These are phyloP conservation scores for Stomatorhinus ivindoensis DNA, from an alignment of 2,113 vertebrate species.

Conservation along the genomic window DNA sequence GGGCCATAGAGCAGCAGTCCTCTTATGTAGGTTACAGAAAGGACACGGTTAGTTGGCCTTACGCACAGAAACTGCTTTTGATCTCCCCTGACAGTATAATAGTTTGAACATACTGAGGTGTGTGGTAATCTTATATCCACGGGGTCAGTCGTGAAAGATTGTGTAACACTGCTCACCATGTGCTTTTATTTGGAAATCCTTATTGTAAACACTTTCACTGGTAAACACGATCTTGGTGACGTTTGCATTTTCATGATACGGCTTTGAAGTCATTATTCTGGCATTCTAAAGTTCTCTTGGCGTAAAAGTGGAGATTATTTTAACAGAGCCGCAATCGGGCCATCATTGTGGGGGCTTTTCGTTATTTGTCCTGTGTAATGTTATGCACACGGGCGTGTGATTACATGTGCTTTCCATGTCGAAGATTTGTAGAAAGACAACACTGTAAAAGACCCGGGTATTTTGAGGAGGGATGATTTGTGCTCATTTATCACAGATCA, in stretches of 20 bases:
- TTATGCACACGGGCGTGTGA: not conserved
- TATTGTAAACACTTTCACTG: not conserved
- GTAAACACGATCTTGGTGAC: not conserved
- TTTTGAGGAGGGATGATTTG: not conserved
- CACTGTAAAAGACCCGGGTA: not conserved
- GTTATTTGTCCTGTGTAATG: not conserved
- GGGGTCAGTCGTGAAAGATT: not conserved
- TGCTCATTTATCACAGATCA: not conserved
- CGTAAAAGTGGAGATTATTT: not conserved
- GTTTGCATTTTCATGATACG: not conserved
- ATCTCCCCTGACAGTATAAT: not conserved
- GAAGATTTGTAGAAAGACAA: not conserved
- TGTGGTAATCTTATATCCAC: not conserved
- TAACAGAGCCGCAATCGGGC: not conserved
- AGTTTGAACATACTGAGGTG: not conserved
- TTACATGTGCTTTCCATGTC: not conserved
- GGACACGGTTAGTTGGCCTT: not conserved
- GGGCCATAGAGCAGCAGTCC: not conserved
- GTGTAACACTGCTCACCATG: not conserved
- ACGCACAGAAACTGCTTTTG: not conserved
- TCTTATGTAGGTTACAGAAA: not conserved
- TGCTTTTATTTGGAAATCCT: not conserved
- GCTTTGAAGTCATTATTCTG: not conserved
- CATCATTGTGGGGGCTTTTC: not conserved
- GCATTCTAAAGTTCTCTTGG: not conserved